phyloP scores from a whole-genome alignment of 2,888 invertebrate genomes.

The Odontocolon sp. region DNA sequence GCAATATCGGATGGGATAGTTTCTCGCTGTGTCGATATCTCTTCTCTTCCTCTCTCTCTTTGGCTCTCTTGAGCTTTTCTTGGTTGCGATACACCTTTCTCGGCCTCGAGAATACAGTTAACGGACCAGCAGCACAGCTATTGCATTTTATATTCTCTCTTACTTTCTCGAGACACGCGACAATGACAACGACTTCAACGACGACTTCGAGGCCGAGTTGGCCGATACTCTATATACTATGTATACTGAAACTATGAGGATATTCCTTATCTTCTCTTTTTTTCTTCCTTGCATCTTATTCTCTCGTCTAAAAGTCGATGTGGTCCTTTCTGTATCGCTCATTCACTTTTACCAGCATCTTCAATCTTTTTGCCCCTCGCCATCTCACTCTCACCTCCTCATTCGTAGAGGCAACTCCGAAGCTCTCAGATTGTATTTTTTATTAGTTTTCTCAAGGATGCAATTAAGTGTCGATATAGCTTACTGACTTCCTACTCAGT shows the following conservation, averaged over 20 bases:
- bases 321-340: constrained; percentile 11
- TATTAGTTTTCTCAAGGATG: constrained; percentile 74
- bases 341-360: constrained; percentile 9
- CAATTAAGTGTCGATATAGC: constrained; percentile 69
- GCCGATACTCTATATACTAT: constrained; percentile 19
- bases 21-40: constrained; percentile 21
- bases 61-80: not conserved
- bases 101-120: constrained; percentile 7
- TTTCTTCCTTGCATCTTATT: not conserved
- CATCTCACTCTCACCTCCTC: no score
- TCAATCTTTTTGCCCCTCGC: constrained; percentile 5
- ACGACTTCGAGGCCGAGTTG: constrained; percentile 14
- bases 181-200: no score
- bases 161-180: not conserved
- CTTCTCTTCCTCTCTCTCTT: not conserved
- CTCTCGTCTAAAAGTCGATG: constrained; percentile 5
- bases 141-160: constrained; percentile 10
- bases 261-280: not conserved
- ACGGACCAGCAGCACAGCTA: not conserved
- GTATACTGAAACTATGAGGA: constrained; percentile 2
- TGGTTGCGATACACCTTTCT: not conserved
- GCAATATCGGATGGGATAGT: constrained; percentile 5
- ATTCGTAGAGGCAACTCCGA: constrained; percentile 10
- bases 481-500: constrained; percentile 2
- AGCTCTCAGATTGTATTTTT: constrained; percentile 67